Conservation (phyloP, 2,797 vertebrate genomes). For the Tragelaphus eurycerus region DNA sequence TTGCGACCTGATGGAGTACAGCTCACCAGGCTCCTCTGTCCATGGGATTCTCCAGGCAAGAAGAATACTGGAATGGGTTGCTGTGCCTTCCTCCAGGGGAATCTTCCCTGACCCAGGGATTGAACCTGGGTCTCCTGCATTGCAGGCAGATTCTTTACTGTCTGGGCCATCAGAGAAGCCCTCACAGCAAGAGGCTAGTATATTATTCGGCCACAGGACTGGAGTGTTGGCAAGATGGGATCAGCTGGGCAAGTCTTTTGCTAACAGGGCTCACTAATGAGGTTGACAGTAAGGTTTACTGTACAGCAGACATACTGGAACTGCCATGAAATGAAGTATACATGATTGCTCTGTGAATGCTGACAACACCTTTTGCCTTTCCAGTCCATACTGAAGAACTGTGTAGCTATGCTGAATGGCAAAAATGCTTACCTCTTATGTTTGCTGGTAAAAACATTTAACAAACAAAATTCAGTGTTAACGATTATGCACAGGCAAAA, state of each 20-base stretch:
- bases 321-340: not conserved
- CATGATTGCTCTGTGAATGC: not conserved
- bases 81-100: not conserved
- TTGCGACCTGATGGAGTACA: not conserved
- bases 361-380: not conserved
- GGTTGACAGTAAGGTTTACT: not conserved
- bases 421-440: not conserved
- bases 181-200: not conserved
- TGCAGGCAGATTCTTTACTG: not conserved
- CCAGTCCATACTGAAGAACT: not conserved
- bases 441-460: constrained; percentile 27
- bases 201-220: not conserved
- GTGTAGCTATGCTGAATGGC: not conserved
- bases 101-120: not conserved
- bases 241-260: not conserved
- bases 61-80: not conserved
- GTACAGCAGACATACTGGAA: not conserved
- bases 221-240: not conserved
- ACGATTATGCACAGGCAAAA: not conserved
- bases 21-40: not conserved
- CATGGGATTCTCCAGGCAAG: not conserved
- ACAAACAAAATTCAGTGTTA: constrained; percentile 15
- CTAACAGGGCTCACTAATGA: not conserved
- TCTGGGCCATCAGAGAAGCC: not conserved
- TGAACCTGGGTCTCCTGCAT: not conserved